Evolutionary conservation across 2,797 vertebrate genomes (phyloP).

Genomic region (Cygnus olor): DNA sequence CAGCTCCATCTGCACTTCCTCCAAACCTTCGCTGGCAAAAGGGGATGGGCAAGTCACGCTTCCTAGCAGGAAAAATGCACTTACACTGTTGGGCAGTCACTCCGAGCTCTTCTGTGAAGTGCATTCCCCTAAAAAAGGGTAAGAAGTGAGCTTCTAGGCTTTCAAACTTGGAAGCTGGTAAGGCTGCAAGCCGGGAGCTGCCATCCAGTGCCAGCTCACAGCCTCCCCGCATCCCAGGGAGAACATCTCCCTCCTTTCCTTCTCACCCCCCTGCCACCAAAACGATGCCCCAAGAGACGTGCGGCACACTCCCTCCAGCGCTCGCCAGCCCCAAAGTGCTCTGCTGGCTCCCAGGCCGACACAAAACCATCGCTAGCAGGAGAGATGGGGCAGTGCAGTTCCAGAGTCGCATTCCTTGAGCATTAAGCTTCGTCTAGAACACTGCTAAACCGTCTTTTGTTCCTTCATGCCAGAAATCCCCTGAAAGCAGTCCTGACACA

Average conservation of each 20-base stretch:
- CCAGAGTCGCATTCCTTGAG: background rate
- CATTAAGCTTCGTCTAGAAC: background rate
- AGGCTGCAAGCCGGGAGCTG: background rate
- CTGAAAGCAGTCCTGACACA: background rate
- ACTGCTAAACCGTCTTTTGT: background rate
- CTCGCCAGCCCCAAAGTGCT: background rate
- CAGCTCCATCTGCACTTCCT: background rate
- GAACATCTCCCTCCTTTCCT: background rate
- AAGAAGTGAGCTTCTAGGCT: background rate
- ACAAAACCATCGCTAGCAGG: background rate
- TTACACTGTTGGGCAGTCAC: rapidly evolving
- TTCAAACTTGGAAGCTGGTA: background rate
- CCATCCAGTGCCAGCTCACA: background rate
- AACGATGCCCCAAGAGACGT: no score
- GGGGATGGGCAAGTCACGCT: background rate
- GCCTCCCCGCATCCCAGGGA: background rate
- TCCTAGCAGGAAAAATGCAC: background rate
- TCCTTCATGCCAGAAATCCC: background rate
- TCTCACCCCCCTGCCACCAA: background rate
- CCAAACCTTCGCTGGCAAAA: background rate
- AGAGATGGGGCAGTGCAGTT: background rate
- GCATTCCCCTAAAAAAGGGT: background rate
- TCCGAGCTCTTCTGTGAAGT: background rate
- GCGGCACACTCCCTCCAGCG: background rate
- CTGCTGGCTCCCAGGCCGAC: background rate